Conservation (phyloP, 1,140 invertebrate genomes). For the Hylaeus anthracinus region DNA sequence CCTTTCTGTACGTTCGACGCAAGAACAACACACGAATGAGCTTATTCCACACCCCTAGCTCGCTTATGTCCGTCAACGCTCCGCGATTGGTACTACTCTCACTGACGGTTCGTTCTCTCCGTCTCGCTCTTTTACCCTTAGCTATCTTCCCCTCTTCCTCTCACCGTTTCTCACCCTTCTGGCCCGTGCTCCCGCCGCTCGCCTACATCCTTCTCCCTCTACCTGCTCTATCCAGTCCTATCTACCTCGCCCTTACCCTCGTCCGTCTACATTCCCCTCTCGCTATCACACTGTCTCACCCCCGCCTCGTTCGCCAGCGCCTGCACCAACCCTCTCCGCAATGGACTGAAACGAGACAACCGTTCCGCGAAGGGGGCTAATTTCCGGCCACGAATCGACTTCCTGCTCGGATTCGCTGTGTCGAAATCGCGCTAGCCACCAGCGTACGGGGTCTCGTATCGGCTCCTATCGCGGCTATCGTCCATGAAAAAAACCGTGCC, state of each 20-base stretch:
- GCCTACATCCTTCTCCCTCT: constrained; percentile 44
- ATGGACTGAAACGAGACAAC: constrained; percentile 44
- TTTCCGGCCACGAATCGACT: constrained; percentile 62
- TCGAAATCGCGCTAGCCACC: constrained; percentile 31
- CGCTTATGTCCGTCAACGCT: constrained; percentile 59
- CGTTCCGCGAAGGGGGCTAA: constrained; percentile 53
- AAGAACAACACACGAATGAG: constrained; percentile 51
- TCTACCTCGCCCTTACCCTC: constrained; percentile 3
- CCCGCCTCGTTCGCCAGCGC: constrained; percentile 1
- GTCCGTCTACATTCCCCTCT: background rate
- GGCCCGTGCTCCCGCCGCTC: background rate
- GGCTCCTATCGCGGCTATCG: background rate
- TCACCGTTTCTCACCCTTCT: background rate
- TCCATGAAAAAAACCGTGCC: constrained; percentile 19
- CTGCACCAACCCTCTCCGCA: background rate
- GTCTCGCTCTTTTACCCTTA: constrained; percentile 22
- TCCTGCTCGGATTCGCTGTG: constrained; percentile 45
- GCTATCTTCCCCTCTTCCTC: background rate
- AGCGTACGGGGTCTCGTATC: constrained; percentile 1
- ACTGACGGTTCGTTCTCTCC: constrained; percentile 35
- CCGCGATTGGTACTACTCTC: constrained; percentile 60
- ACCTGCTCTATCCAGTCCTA: constrained; percentile 3
- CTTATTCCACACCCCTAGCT: constrained; percentile 52
- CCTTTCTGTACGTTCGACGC: constrained; percentile 30
- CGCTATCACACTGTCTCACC: background rate